Percentiles rank a stretch among this genome's conserved stretches.
Conservation (phyloP, 2,797 vertebrate genomes). For the Lepus townsendii region DNA sequence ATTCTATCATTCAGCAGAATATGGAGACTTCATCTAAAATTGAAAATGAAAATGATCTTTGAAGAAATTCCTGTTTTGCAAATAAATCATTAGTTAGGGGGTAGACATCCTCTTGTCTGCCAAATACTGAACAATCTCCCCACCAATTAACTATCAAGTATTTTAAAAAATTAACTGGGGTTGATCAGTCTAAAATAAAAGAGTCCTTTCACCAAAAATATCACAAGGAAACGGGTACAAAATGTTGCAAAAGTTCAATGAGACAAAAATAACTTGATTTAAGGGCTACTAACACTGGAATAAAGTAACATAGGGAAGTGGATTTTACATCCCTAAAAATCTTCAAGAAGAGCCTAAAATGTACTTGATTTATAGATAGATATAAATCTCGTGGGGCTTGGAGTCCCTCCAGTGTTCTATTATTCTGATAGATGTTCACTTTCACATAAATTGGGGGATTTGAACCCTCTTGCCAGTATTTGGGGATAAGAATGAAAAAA, state of each 20-base stretch:
- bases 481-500: background rate
- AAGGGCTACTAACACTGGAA: background rate
- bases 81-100: slow-evolving; percentile 33
- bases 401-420: background rate
- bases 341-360: slow-evolving; percentile 27
- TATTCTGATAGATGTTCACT: background rate
- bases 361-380: background rate
- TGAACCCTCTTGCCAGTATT: background rate
- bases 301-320: background rate
- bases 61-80: slow-evolving; percentile 34
- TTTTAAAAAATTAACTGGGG: slow-evolving; percentile 7
- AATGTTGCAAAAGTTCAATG: background rate
- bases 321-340: background rate
- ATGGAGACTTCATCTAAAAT: slow-evolving; percentile 94
- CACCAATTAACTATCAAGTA: background rate
- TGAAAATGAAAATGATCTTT: slow-evolving; percentile 80
- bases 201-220: background rate
- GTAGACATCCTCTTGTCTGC: background rate
- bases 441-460: background rate
- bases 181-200: slow-evolving; percentile 48
- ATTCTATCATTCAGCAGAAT: slow-evolving; percentile 90
- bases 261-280: background rate
- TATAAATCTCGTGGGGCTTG: background rate
- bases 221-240: slow-evolving; percentile 6
- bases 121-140: slow-evolving; percentile 39